phyloP scores from a whole-genome alignment of 2,797 vertebrate genomes.

The Chrosomus eos region DNA sequence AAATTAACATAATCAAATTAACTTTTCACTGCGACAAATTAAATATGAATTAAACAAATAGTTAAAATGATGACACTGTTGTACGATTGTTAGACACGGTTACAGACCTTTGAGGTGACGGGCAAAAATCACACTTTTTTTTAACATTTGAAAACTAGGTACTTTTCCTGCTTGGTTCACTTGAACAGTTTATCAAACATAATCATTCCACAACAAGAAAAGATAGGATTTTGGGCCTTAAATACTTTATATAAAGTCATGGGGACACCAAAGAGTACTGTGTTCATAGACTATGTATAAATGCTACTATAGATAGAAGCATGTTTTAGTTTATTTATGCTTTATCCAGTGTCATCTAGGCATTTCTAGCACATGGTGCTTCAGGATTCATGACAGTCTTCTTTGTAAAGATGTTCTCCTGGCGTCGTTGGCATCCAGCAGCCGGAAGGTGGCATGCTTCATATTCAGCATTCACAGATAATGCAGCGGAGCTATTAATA shows the following conservation, averaged over 20 bases:
- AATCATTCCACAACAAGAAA: background rate
- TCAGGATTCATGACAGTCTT: background rate
- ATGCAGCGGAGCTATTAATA: slow-evolving; percentile 74
- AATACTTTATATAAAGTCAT: background rate
- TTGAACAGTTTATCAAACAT: background rate
- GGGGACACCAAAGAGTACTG: background rate
- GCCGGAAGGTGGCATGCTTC: slow-evolving; percentile 86
- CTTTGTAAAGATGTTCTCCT: slow-evolving; percentile 4
- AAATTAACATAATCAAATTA: background rate
- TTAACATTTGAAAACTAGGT: background rate
- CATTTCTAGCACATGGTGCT: slow-evolving; percentile 2
- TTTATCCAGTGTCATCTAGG: background rate
- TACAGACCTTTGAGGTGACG: background rate
- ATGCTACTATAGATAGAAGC: background rate
- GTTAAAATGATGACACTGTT: background rate
- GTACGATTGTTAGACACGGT: background rate
- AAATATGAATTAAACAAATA: background rate
- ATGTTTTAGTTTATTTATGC: background rate
- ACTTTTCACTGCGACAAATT: background rate
- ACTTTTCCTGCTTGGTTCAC: background rate
- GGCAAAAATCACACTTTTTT: background rate
- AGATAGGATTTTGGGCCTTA: background rate
- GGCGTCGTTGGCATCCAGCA: slow-evolving; percentile 70
- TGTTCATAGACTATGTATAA: too few species aligned
- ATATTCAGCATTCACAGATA: slow-evolving; percentile 66